These are phyloP conservation scores for Micrastur ruficollis DNA, from an alignment of 2,797 vertebrate species.

Conservation along the genomic window DNA sequence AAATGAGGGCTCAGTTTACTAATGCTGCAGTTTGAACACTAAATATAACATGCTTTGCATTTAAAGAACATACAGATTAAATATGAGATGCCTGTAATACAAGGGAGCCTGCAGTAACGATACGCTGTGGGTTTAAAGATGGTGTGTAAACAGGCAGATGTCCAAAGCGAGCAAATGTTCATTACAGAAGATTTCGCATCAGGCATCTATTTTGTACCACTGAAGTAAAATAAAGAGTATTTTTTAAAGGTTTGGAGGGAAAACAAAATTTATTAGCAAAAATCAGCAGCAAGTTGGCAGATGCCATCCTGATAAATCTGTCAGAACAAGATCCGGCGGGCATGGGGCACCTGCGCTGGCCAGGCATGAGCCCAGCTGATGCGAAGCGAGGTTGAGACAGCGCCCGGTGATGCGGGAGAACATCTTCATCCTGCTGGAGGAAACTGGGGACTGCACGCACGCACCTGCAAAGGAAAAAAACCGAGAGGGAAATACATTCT, in stretches of 20 bases:
- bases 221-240: neutral
- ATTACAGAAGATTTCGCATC: neutral
- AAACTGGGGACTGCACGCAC: no score
- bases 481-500: fast-evolving
- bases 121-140: neutral
- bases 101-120: neutral
- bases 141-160: neutral
- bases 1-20: slow-evolving; percentile 48
- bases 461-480: fast-evolving
- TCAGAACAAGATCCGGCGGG: neutral
- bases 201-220: neutral
- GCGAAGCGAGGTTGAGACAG: neutral
- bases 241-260: neutral
- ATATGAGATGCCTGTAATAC: neutral
- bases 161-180: slow-evolving; percentile 22
- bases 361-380: neutral
- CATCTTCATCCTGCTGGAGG: neutral
- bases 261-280: neutral
- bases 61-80: slow-evolving; percentile 54
- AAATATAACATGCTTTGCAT: slow-evolving; percentile 50
- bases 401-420: neutral
- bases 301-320: neutral
- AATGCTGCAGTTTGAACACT: slow-evolving; percentile 48
- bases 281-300: neutral
- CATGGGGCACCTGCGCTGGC: neutral